Evolutionary conservation across 2,888 invertebrate genomes (phyloP).

Genomic region (Eurois occulta): DNA sequence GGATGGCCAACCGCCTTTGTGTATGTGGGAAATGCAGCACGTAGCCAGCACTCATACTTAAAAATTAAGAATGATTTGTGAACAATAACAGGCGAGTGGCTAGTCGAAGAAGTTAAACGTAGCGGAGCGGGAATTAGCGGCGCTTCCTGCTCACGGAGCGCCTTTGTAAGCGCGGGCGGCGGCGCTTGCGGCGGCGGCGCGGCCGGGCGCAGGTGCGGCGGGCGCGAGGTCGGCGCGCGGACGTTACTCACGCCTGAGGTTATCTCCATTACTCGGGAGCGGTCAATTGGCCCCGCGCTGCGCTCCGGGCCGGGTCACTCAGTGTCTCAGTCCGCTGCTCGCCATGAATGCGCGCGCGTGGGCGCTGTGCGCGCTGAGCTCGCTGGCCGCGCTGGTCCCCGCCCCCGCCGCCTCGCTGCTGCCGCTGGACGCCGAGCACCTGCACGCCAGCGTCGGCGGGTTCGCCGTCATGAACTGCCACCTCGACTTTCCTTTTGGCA

Average conservation of each 20-base stretch:
- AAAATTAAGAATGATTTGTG: slow-evolving; percentile 53
- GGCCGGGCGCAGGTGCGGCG: slow-evolving; percentile 48
- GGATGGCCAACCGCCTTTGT: neutral
- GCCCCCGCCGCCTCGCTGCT: slow-evolving; percentile 74
- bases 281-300: slow-evolving; percentile 64
- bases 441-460: slow-evolving; percentile 94
- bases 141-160: slow-evolving; percentile 66
- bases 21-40: neutral
- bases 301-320: slow-evolving; percentile 35
- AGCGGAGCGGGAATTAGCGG: slow-evolving; percentile 65
- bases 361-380: slow-evolving; percentile 35
- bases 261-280: slow-evolving; percentile 64
- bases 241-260: slow-evolving; percentile 64
- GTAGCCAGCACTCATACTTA: slow-evolving; percentile 12
- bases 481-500: slow-evolving; percentile 96
- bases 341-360: slow-evolving; percentile 42
- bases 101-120: slow-evolving; percentile 65
- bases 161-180: slow-evolving; percentile 63
- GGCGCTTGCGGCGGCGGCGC: slow-evolving; percentile 51
- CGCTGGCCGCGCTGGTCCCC: slow-evolving; percentile 38
- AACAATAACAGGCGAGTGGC: slow-evolving; percentile 56
- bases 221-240: slow-evolving; percentile 60
- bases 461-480: slow-evolving; percentile 95
- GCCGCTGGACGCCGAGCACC: slow-evolving; percentile 84
- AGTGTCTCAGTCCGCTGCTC: slow-evolving; percentile 38